A percentile compares a stretch with the other conserved stretches of the same genome.
phyloP scores from a whole-genome alignment of 1,140 invertebrate species.

The Cydia strobilella region DNA sequence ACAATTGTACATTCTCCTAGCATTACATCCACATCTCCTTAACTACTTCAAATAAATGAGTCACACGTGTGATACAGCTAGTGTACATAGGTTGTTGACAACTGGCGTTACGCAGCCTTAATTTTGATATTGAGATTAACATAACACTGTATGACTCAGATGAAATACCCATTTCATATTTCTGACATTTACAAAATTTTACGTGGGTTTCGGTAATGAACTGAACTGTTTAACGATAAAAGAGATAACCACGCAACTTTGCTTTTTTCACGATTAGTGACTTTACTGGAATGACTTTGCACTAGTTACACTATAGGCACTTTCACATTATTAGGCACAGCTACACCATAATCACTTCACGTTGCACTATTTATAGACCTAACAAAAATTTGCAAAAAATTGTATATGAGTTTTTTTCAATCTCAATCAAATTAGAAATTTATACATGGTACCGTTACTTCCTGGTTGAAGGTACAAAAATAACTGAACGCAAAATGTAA shows the following conservation, averaged over 20 bases:
- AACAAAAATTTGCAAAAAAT: background rate
- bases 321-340: background rate
- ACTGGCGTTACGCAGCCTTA: conserved; percentile 26
- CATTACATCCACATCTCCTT: background rate
- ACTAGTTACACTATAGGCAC: background rate
- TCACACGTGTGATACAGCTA: conserved; percentile 2
- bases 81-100: conserved; percentile 31
- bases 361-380: background rate
- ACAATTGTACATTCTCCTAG: background rate
- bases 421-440: background rate
- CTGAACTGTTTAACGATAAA: background rate
- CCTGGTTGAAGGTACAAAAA: conserved; percentile 55
- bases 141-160: conserved; percentile 13
- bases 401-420: background rate
- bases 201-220: background rate
- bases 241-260: too few relatives aligned
- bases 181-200: background rate
- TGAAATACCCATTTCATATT: conserved; percentile 6
- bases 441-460: conserved; percentile 62
- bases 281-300: background rate
- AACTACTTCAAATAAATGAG: conserved; percentile 26
- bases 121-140: conserved; percentile 23
- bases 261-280: background rate
- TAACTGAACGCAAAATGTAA: conserved; percentile 63
- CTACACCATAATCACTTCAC: background rate